Percentiles rank a stretch among this genome's conserved stretches.
Evolutionary conservation across 2,888 invertebrate species (phyloP).

Genomic region (Erpobdella octoculata): DNA sequence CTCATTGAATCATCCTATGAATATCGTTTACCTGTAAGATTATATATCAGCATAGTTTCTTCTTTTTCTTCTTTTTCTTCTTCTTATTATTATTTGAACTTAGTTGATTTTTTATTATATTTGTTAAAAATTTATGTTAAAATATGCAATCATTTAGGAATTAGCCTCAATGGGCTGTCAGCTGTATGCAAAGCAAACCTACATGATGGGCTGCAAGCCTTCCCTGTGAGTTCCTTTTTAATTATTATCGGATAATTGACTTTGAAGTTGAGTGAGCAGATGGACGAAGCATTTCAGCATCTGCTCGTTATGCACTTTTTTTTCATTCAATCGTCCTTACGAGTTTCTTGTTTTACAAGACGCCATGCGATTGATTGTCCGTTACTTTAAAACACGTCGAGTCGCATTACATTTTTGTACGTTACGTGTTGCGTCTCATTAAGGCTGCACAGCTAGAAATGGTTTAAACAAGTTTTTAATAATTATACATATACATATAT

Average conservation of each 20-base stretch:
- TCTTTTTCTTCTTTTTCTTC: background rate
- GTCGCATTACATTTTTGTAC: no score
- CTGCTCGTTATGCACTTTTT: no score
- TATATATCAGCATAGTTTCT: background rate
- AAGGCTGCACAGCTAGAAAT: no score
- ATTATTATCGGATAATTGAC: no score
- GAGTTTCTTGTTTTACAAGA: no score
- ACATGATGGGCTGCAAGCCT: conserved; percentile 14
- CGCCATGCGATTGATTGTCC: no score
- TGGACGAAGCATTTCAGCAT: no score
- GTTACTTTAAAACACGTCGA: no score
- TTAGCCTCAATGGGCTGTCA: conserved; percentile 68
- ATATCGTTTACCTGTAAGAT: conserved; percentile 57
- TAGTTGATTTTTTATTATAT: background rate
- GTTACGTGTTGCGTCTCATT: no score
- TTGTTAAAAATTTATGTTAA: no score
- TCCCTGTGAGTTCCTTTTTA: background rate
- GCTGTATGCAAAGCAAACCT: conserved; percentile 62
- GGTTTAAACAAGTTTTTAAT: background rate
- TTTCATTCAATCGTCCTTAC: no score
- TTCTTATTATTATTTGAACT: background rate
- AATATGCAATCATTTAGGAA: conserved; percentile 56
- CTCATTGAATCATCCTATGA: conserved; percentile 65
- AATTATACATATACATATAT: background rate
- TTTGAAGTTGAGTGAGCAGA: no score